Evolutionary conservation across 1,140 invertebrate genomes (phyloP), one percentile per base, ranked within the genome.

Genomic region (Anastrepha obliqua): DNA sequence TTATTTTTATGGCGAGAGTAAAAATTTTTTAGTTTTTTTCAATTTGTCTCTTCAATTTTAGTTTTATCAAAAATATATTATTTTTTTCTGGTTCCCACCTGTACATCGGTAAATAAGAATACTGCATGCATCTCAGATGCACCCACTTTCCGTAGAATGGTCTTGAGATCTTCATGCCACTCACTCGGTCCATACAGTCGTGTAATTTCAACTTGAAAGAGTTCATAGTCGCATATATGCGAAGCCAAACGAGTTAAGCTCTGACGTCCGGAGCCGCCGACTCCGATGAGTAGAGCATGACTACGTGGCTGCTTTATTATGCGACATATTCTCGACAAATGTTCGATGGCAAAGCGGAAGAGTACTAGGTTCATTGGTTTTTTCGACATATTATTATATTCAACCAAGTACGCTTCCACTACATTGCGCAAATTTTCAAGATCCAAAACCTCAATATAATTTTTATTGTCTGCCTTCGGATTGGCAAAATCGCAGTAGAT

Each of bases 341-440:
- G 98, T 94, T 99, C 98, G 88, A 99, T 97, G 15, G 98, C 98
- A 94, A 98, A 99, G 90, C 97, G 96, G 93, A 99, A 99, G 44
- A 99, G 94, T 4, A 99, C 98, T 70, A 99, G 94, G 94, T 98
- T 98, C 98, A 99, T 99, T 0, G 98, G 98, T 91, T 99, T 99
- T 93, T 98, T 99, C 39, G 97, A 98, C 96, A 99, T 98, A 88
- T 98, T 97, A 93, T 99, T 99, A 90, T 96, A 99, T 91, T 99
- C 98, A 2, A 96, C 96, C 15, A 99, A 94, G 94, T 98, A 99
- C 0, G 96, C 96, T 91, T 99, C 98, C 0, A 98, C 97, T n/a
- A 98, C 97, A 0, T 95, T 94, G 89, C 96, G 96, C 65, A 99
- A 94, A 86, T 96, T 95, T 88, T 98, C 97, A 89, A 99, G 94